Base-by-base conservation (phyloP, 2,113 vertebrate species). In the Urocitellus parryii region DNA sequence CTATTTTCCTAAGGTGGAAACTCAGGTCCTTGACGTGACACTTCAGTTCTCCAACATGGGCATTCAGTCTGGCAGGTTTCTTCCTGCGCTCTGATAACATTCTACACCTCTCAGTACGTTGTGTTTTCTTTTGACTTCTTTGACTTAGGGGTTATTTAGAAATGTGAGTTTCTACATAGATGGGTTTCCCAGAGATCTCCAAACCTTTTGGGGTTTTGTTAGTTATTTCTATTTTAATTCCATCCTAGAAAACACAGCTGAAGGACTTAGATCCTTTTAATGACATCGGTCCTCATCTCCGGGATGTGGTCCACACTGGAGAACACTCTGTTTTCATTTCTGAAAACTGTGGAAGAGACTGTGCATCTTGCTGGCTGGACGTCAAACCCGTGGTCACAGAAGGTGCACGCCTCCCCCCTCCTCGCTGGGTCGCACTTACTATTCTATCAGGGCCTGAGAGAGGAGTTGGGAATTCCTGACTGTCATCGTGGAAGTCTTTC, bases 211-310 rank as follows among this genome's bases (percentile, higher is more conserved):
- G 5, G 8, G 6, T 83, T 73, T 22, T 73, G 25, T 70, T 76
- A 85, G 58, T 91, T 32, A 90, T 73, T 70, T 91, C 45, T 81
- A 63, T 76, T 86, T 90, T 76, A 72, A 86, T 86, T 65, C 10
- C 2, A 27, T 65, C 37, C 48, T 53, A 42, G 61, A 67, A 90
- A 85, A 92, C 14, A 53, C 48, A 72, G 32, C 73, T 72, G 77
- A 58, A 65, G 83, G n/a, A 70, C 14, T 74, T 42, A 32, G 88
- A 58, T 97, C 58, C 48, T 92, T 93, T 95, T 34, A 32, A 56
- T 27, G 77, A 24, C 6, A 39, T 0, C 68, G 24, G 20, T n/a
- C n/a, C 53, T 77, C 72, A 20, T 74, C 12, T 74, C 90, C 7
- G 68, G n/a, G 58, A 48, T 70, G 20, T 2, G 34, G 17, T 56